A percentile compares a stretch with the other conserved stretches of the same genome.
phyloP scores from a whole-genome alignment of 2,797 vertebrate species.

The Fringilla coelebs region DNA sequence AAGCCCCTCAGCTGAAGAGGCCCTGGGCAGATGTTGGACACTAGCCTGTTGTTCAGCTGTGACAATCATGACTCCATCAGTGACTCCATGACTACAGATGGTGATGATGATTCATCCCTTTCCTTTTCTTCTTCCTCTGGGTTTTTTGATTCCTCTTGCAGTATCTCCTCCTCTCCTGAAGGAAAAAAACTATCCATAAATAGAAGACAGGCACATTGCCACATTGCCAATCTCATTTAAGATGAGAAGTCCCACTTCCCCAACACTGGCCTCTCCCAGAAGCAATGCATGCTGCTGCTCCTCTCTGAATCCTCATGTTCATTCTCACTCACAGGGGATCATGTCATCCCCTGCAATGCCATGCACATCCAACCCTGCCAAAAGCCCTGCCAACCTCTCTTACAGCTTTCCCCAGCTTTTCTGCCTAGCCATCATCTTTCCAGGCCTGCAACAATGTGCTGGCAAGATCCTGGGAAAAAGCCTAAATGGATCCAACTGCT shows the following conservation, averaged over 20 bases:
- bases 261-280: background rate
- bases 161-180: too few species aligned
- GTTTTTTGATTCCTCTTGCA: background rate
- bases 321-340: background rate
- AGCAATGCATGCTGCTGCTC: background rate
- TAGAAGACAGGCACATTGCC: background rate
- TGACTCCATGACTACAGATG: too few species aligned
- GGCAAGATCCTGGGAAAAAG: background rate
- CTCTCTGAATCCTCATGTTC: background rate
- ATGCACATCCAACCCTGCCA: background rate
- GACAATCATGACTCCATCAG: background rate
- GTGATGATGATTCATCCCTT: background rate
- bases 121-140: background rate
- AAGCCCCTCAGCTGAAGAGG: background rate
- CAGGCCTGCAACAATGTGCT: background rate
- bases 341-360: background rate
- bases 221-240: background rate
- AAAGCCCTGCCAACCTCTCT: background rate
- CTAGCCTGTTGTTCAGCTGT: background rate
- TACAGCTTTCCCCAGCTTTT: background rate
- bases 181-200: background rate
- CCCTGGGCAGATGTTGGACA: background rate
- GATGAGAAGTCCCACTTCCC: background rate
- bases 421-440: background rate
- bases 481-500: background rate